Percentiles rank a stretch among this genome's conserved stretches.
Evolutionary conservation across 2,113 vertebrate species (phyloP).

Genomic region (Solea solea): DNA sequence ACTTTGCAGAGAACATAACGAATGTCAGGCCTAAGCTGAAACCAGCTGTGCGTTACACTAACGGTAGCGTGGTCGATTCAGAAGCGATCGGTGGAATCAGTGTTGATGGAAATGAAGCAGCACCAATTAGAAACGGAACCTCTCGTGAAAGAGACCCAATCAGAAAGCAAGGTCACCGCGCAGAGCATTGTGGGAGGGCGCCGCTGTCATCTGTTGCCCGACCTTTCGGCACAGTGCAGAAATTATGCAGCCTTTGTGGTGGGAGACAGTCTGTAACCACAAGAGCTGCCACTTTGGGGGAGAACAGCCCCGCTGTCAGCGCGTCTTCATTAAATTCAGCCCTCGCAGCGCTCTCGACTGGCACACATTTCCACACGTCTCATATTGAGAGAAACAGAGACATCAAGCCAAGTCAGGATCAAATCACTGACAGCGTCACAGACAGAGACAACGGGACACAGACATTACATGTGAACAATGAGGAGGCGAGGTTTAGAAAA

Average conservation of each 20-base stretch:
- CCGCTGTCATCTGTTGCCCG: conserved; percentile 34
- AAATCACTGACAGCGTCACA: conserved; percentile 28
- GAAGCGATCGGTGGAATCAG: conserved; percentile 80
- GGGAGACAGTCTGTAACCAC: conserved; percentile 60
- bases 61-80: conserved; percentile 81
- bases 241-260: conserved; percentile 74
- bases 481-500: conserved; percentile 44
- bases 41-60: conserved; percentile 66
- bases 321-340: conserved; percentile 23
- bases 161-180: conserved; percentile 37
- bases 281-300: conserved; percentile 2
- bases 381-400: conserved; percentile 24
- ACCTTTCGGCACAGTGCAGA: conserved; percentile 47
- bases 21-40: conserved; percentile 53
- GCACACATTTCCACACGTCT: conserved; percentile 13
- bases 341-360: neutral
- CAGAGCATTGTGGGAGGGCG: conserved; percentile 46
- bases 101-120: conserved; percentile 56
- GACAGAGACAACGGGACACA: conserved; percentile 49
- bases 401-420: conserved; percentile 27
- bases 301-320: conserved; percentile 4
- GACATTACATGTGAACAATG: conserved; percentile 38
- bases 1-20: conserved; percentile 43
- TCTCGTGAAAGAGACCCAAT: conserved; percentile 22
- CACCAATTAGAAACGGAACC: conserved; percentile 2